Conservation (phyloP, 1,140 invertebrate genomes). For the Hormaphis cornu region DNA sequence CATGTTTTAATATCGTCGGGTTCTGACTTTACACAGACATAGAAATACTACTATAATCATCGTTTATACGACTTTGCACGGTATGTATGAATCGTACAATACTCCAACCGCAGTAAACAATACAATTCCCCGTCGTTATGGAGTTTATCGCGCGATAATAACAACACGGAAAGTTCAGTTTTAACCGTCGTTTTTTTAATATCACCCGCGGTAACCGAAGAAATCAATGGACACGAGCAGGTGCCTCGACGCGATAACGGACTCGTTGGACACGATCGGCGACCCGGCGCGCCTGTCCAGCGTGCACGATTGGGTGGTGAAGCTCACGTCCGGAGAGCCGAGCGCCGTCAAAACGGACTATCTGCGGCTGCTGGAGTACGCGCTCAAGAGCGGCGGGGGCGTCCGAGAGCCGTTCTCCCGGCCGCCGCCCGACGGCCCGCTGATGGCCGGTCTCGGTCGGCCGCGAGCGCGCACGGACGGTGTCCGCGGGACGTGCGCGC, state of each 20-base stretch:
- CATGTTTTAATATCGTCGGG: too few species aligned
- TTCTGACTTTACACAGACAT: too few species aligned
- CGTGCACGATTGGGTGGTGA: constrained; percentile 9
- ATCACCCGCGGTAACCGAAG: background rate
- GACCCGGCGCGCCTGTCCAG: background rate
- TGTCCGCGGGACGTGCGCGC: background rate
- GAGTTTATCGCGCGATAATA: too few species aligned
- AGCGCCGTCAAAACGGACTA: background rate
- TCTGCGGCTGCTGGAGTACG: background rate
- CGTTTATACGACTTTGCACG: too few species aligned
- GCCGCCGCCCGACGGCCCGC: background rate
- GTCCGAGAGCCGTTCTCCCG: background rate
- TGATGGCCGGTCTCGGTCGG: too few species aligned
- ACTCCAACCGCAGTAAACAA: too few species aligned
- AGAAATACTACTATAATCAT: too few species aligned
- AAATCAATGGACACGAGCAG: background rate
- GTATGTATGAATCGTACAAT: too few species aligned
- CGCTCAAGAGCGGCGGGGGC: constrained; percentile 1
- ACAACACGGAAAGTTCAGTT: too few species aligned
- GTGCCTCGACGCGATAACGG: background rate
- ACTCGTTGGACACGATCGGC: background rate
- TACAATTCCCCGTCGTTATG: too few species aligned
- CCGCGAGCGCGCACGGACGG: background rate
- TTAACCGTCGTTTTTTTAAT: too few species aligned
- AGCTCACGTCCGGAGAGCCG: background rate